Evolutionary conservation across 2,888 invertebrate species (phyloP), one percentile per base, ranked within the genome.

Genomic region (Athalia circularis): DNA sequence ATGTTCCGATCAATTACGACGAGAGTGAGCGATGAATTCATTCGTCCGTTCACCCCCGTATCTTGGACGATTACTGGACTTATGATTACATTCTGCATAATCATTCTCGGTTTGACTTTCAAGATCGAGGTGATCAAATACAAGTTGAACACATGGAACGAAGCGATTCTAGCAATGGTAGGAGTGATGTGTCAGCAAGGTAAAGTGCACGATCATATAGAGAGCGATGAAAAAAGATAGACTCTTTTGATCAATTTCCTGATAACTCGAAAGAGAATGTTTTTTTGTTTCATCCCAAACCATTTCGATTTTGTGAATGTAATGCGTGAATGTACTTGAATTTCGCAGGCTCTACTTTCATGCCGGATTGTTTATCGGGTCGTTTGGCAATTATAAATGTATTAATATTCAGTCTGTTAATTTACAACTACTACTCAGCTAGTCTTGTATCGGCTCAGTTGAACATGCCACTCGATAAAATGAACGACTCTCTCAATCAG

Each of bases 381-480:
- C 87, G 88, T 1, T 83, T 89, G 6, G 87, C 85, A 5, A 80
- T 88, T 5, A 78, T 87, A 6, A 84, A 84, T 75, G 81, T 87
- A 4, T 81, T 86, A 43, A 29, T 87, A 4, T 88, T 87, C 74
- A 85, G 87, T 48, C 83, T 87, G 74, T 80, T 89, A 15, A 82
- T 88, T 59, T 87, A 85, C 50, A 88, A 88, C 80, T 89, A 87
- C 78, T 89, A 89, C 74, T 86, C 87, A 2, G 88, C 85, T 4
- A 87, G 86, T 74, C 84, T 89, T 4, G 88, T 89, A 5, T 88
- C 89, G 0, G 86, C 85, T 6, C 85, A 88, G 59, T 81, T 89
- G 7, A 87, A 84, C 77, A 83, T 86, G 62, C 88, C 89, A 1
- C 82, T 88, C 4, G 85, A 85, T 3, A 88, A 87, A 83, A 87